Conservation (phyloP, 2,797 vertebrate species). For the Phyllotis vaccarum region DNA sequence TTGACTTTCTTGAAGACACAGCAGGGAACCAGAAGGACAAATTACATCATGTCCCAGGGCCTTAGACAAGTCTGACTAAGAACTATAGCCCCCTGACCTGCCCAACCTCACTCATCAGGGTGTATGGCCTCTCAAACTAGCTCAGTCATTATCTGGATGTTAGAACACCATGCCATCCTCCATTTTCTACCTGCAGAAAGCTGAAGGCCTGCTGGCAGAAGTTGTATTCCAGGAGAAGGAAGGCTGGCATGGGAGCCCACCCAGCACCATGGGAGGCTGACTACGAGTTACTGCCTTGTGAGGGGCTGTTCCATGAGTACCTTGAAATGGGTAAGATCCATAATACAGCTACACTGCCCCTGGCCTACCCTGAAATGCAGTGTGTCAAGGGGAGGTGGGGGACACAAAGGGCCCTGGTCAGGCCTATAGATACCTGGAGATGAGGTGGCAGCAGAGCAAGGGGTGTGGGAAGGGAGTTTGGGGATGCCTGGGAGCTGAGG, state of each 20-base stretch:
- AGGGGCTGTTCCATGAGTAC: conserved; percentile 82
- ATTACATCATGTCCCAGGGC: too few relatives aligned
- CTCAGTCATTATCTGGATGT: not conserved
- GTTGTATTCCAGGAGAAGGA: conserved; percentile 10
- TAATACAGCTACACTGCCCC: not conserved
- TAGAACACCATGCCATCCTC: not conserved
- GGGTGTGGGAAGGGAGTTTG: not conserved
- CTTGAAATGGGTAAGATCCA: conserved; percentile 83
- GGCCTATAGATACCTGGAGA: not conserved
- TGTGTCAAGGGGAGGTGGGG: not conserved
- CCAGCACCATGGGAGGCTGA: conserved; percentile 74
- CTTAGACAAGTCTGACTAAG: not conserved
- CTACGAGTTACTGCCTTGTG: conserved; percentile 75
- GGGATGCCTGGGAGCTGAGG: accelerated
- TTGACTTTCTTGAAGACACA: not conserved
- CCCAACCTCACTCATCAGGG: not conserved
- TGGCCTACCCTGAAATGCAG: not conserved
- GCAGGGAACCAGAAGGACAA: not conserved
- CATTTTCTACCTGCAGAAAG: conserved; percentile 71
- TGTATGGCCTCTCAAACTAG: not conserved
- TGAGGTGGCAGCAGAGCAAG: accelerated
- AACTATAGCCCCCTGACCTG: not conserved
- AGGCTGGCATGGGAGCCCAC: accelerated
- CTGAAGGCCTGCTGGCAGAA: conserved; percentile 81
- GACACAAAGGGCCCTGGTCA: not conserved